Base-by-base conservation (phyloP, 2,888 invertebrate genomes). In the Lasioglossum vierecki region DNA sequence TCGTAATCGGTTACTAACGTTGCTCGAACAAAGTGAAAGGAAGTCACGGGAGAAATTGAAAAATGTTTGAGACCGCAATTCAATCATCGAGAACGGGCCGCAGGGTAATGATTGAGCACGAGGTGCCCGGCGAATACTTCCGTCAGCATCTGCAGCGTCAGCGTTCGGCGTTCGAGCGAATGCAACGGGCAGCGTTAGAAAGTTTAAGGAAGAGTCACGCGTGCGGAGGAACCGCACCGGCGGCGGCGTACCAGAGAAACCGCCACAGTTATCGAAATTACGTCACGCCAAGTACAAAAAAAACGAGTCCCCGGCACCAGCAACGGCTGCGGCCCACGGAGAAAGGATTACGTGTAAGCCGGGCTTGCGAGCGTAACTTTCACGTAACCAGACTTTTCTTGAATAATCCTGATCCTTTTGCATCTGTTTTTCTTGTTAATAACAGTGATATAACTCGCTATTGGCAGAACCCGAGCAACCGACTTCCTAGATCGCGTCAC, bases 241-340 rank as follows among this genome's bases (percentile, higher is more conserved):
- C 46, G 46, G 15, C 84, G 46, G 15, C 84, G 84, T 78, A 63
- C 80, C 81, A 82, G 86, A 89, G 86, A 89, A 88, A 90, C 89
- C 84, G 77, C 85, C 68, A 76, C 82, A 79, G 87, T 91, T 87
- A 91, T 88, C 70, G 79, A 87, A 88, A 90, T 91, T 90, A 76
- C 89, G 90, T 87, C 86, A 88, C 76, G 53, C 13, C 4, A 49
- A 22, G 68, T 79, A 76, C 35, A 53, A 79, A 80, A 76, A 76
- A 72, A 68, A 76, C 35, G 13, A n/a, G 30, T 4, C 35, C 35
- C 30, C 63, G 63, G 0, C 63, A 30, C 63, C 30, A 15, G 60
- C 30, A 6, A 26, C 60, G n/a, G 11, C 60, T 15, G 26, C 15
- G 15, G 18, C 0, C 63, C 26, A 0, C 26, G 83, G 76, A 85